A percentile compares a stretch with the other conserved stretches of the same genome.
These are phyloP conservation scores for Brachionus calyciflorus DNA, from an alignment of 1,140 invertebrate species.

Conservation along the genomic window DNA sequence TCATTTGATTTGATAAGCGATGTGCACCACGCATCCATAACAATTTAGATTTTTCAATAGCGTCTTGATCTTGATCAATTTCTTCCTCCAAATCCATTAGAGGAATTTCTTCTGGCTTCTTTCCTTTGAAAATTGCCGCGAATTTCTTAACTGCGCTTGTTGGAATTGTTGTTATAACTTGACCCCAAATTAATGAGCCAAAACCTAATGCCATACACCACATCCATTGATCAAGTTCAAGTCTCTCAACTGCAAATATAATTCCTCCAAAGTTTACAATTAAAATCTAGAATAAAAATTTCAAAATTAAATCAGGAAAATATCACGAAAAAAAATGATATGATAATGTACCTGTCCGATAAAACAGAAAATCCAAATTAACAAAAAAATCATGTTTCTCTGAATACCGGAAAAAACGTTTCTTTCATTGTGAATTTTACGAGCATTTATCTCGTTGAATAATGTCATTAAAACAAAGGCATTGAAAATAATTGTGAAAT, in stretches of 20 bases:
- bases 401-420: conserved; percentile 87
- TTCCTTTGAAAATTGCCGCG: neutral
- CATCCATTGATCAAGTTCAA: conserved; percentile 92
- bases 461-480: conserved; percentile 99
- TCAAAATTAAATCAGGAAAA: conserved; percentile 26
- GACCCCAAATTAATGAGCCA: conserved; percentile 92
- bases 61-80: conserved; percentile 11
- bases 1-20: conserved; percentile 14
- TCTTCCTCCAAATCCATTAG: neutral
- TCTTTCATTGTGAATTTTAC: conserved; percentile 97
- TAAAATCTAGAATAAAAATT: conserved; percentile 69
- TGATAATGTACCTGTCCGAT: conserved; percentile 73
- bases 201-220: conserved; percentile 97
- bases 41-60: neutral
- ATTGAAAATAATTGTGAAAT: conserved; percentile 99
- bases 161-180: conserved; percentile 65
- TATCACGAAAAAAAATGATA: neutral
- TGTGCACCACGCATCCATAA: conserved; percentile 22
- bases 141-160: neutral
- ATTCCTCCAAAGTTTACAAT: conserved; percentile 95
- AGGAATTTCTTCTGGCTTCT: neutral
- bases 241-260: conserved; percentile 86
- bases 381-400: conserved; percentile 96
- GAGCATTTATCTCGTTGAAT: conserved; percentile 98
- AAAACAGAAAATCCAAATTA: conserved; percentile 91